Evolutionary conservation across 2,888 invertebrate genomes (phyloP).

Genomic region (Lacanobia oleracea): DNA sequence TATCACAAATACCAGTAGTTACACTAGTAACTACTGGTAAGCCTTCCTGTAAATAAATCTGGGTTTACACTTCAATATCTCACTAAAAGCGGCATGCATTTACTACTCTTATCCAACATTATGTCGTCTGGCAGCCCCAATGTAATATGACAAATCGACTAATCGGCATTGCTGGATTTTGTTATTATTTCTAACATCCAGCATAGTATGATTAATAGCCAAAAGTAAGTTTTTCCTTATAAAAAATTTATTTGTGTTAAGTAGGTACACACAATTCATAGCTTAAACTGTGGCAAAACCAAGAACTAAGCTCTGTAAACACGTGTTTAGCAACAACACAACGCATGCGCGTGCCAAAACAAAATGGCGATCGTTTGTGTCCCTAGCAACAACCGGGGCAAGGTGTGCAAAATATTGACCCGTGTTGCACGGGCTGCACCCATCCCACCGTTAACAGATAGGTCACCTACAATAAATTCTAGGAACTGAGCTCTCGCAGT

Average conservation of each 20-base stretch:
- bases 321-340: background rate
- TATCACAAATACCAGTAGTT: background rate
- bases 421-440: background rate
- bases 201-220: too few relatives aligned
- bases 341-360: background rate
- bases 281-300: background rate
- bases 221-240: too few relatives aligned
- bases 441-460: background rate
- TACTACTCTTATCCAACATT: background rate
- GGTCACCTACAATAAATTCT: conserved; percentile 8
- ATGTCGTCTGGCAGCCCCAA: conserved; percentile 5
- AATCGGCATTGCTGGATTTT: background rate
- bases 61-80: background rate
- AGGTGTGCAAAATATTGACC: conserved; percentile 6
- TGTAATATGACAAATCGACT: background rate
- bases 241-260: background rate
- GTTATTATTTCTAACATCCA: too few relatives aligned
- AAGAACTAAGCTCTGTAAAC: background rate
- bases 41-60: background rate
- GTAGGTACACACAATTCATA: background rate
- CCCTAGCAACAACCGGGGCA: background rate
- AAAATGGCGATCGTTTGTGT: conserved; percentile 1
- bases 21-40: background rate
- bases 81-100: background rate
- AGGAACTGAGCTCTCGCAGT: background rate